Conservation (phyloP, 2,113 vertebrate species). For the Platichthys stellatus region DNA sequence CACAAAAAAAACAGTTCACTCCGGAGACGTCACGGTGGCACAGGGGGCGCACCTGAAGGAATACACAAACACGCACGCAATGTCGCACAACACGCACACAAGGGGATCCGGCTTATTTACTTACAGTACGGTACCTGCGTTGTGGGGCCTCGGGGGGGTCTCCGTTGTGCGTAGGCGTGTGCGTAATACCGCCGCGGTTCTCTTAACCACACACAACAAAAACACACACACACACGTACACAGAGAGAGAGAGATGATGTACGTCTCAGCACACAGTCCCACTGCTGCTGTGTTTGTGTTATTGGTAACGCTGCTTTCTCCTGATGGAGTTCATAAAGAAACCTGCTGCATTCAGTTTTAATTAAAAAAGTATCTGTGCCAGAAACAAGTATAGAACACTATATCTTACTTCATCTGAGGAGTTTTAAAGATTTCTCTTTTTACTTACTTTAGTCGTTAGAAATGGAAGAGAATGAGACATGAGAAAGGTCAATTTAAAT, state of each 20-base stretch:
- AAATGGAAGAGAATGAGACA: too few relatives aligned
- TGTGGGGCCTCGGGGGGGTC: slow-evolving; percentile 36
- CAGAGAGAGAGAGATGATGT: slow-evolving; percentile 28
- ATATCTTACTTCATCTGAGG: background rate
- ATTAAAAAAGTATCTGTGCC: slow-evolving; percentile 12
- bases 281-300: slow-evolving; percentile 24
- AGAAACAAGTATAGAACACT: slow-evolving; percentile 12
- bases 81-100: slow-evolving; percentile 14
- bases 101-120: slow-evolving; percentile 67
- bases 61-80: slow-evolving; percentile 39
- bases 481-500: background rate
- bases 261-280: slow-evolving; percentile 53
- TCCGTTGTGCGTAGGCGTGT: slow-evolving; percentile 60
- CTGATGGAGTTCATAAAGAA: slow-evolving; percentile 27
- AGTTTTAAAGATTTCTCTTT: slow-evolving; percentile 12
- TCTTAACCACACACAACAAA: slow-evolving; percentile 39
- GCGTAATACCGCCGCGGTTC: slow-evolving; percentile 47
- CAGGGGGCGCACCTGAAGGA: slow-evolving; percentile 50
- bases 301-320: slow-evolving; percentile 6
- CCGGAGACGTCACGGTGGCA: slow-evolving; percentile 56
- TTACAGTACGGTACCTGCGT: slow-evolving; percentile 61
- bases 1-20: slow-evolving; percentile 53
- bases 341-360: slow-evolving; percentile 31
- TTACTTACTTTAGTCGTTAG: background rate
- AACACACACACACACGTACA: slow-evolving; percentile 24